A percentile compares a stretch with the other conserved stretches of the same genome.
Conservation (phyloP, 2,888 invertebrate species). For the Sinotaia quadrata region DNA sequence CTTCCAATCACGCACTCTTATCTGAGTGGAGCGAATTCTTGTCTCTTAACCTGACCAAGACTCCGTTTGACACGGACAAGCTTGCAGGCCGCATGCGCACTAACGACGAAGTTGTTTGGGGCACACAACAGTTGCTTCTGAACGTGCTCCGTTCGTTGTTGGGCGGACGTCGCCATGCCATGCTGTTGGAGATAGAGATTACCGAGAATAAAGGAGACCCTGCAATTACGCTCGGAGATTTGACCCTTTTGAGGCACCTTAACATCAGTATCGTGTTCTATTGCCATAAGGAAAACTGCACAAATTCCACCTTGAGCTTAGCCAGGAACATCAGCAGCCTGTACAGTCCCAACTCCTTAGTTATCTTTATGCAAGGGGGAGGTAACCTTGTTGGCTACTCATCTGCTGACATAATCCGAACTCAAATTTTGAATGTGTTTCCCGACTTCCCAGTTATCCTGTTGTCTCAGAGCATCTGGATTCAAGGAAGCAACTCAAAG, state of each 20-base stretch:
- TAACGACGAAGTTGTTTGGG: constrained; percentile 29
- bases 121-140: constrained; percentile 36
- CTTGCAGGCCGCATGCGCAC: constrained; percentile 25
- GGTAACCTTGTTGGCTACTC: constrained; percentile 41
- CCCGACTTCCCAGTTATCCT: constrained; percentile 21
- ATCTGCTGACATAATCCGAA: background rate
- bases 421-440: constrained; percentile 24
- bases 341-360: constrained; percentile 25
- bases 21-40: background rate
- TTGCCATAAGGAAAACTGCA: constrained; percentile 26
- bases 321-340: constrained; percentile 7
- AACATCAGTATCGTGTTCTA: constrained; percentile 31
- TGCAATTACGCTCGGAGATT: constrained; percentile 39
- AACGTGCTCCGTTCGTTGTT: constrained; percentile 28
- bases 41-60: background rate
- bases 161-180: constrained; percentile 33
- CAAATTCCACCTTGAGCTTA: background rate
- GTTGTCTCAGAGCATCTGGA: constrained; percentile 37
- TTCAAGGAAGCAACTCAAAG: background rate
- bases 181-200: constrained; percentile 39
- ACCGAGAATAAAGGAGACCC: constrained; percentile 46
- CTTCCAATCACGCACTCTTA: background rate
- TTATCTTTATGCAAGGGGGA: constrained; percentile 44
- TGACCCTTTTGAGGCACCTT: constrained; percentile 29
- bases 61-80: constrained; percentile 4